phyloP scores from a whole-genome alignment of 1,140 invertebrate species.

The Zeugodacus cucurbitae region DNA sequence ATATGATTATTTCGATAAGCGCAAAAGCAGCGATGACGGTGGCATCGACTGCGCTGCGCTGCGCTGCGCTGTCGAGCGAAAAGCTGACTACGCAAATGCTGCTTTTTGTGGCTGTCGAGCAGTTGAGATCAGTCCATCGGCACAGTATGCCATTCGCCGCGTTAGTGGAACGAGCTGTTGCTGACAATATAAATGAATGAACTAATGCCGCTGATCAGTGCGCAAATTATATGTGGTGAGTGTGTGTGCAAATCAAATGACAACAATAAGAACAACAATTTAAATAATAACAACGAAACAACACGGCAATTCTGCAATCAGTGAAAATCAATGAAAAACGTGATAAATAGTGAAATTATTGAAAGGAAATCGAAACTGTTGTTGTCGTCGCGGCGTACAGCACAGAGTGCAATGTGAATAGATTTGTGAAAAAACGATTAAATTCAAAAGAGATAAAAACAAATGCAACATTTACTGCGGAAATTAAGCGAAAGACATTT shows the following conservation, averaged over 20 bases:
- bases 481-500: neutral
- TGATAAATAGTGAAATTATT: conserved; percentile 17
- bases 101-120: neutral
- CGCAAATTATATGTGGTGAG: neutral
- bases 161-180: neutral
- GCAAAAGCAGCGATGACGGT: neutral
- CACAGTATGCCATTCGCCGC: neutral
- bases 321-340: neutral
- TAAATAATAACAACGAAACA: neutral
- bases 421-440: neutral
- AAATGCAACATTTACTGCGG: neutral
- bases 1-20: conserved; percentile 21
- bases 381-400: neutral
- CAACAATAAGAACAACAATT: neutral
- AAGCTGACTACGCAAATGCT: neutral
- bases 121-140: neutral
- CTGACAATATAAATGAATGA: neutral
- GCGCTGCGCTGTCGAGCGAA: neutral
- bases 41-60: neutral
- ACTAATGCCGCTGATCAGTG: neutral
- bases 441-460: neutral
- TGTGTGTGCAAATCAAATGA: neutral
- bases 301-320: neutral
- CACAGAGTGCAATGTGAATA: neutral
- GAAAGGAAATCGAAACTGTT: neutral